Percentiles rank a stretch among this genome's conserved stretches.
Conservation (phyloP, 2,797 vertebrate species). For the Girardinus metallicus region DNA sequence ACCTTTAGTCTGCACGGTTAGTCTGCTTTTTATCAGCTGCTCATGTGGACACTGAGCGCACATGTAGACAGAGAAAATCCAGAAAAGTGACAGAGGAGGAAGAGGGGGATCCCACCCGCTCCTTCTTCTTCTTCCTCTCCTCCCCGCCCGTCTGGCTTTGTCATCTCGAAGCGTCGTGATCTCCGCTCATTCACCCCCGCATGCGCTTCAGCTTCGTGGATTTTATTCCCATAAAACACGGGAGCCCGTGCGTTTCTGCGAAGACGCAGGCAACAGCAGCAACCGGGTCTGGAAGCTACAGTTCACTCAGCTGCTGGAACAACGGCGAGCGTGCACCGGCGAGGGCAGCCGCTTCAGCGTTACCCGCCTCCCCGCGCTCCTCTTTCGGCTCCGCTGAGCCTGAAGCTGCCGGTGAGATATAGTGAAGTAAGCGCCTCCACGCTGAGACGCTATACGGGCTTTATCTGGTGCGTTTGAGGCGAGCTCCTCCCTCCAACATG, state of each 20-base stretch:
- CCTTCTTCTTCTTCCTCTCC: constrained; percentile 2
- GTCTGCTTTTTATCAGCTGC: constrained; percentile 60
- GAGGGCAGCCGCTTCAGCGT: constrained; percentile 65
- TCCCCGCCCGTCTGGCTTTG: constrained; percentile 55
- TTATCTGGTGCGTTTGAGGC: constrained; percentile 21
- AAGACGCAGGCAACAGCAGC: constrained; percentile 13
- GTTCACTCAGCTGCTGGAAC: constrained; percentile 73
- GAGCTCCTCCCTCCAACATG: constrained; percentile 28
- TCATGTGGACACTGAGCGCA: constrained; percentile 18
- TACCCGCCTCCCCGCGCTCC: constrained; percentile 43
- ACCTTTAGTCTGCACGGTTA: constrained; percentile 54
- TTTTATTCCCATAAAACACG: constrained; percentile 44
- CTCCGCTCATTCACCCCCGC: constrained; percentile 48
- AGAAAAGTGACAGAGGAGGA: constrained; percentile 35
- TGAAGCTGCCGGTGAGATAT: constrained; percentile 35
- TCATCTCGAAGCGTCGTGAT: constrained; percentile 67
- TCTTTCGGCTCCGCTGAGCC: constrained; percentile 44
- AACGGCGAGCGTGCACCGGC: constrained; percentile 57
- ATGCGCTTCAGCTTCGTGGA: constrained; percentile 28
- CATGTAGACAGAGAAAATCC: constrained; percentile 4
- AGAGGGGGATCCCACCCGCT: constrained; percentile 31
- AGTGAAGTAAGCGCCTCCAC: neutral
- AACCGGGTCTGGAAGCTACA: constrained; percentile 39
- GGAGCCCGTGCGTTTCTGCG: neutral
- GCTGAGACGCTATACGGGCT: neutral